Conservation (phyloP, 2,113 vertebrate species). For the Emydocephalus ijimae region DNA sequence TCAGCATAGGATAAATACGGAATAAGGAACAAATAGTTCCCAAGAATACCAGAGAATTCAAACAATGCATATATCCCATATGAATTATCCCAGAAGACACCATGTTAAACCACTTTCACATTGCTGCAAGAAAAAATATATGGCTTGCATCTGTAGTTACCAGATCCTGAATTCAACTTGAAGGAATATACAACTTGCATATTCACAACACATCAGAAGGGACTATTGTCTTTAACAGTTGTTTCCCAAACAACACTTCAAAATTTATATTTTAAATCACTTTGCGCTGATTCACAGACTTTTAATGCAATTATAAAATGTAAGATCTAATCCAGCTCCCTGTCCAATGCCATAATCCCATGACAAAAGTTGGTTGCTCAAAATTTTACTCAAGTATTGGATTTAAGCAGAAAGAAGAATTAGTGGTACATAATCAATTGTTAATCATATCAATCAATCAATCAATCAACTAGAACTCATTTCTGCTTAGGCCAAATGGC, state of each 20-base stretch:
- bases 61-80: not conserved
- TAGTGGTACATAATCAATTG: not conserved
- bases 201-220: not conserved
- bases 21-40: not conserved
- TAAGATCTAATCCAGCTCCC: not conserved
- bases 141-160: not conserved
- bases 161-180: not conserved
- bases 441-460: not conserved
- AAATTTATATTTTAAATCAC: not conserved
- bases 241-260: not conserved
- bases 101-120: not conserved
- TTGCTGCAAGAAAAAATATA: not conserved
- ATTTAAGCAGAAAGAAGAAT: not conserved
- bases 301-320: not conserved
- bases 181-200: not conserved
- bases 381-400: not conserved
- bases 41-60: not conserved
- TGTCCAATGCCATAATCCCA: not conserved
- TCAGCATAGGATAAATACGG: not conserved
- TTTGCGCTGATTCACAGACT: not conserved
- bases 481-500: not conserved
- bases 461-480: not conserved
- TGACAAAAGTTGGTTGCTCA: not conserved
- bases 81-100: not conserved
- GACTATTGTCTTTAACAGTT: not conserved